Conservation (phyloP, 2,888 invertebrate genomes). For the Steinernema hermaphroditum region DNA sequence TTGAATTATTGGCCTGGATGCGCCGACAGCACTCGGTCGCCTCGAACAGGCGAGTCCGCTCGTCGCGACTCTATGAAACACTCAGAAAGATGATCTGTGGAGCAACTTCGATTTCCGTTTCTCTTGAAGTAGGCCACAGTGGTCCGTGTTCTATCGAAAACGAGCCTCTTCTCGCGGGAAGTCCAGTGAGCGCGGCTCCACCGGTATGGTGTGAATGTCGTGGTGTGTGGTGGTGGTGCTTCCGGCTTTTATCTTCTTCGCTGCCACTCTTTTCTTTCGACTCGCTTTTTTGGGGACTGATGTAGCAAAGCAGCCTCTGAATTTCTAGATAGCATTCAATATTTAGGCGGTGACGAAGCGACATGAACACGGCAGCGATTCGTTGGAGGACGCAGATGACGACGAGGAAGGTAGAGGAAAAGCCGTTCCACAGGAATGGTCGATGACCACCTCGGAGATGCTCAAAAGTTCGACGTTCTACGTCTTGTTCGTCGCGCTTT, state of each 20-base stretch:
- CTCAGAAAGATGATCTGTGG: background rate
- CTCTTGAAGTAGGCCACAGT: background rate
- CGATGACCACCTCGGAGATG: constrained; percentile 55
- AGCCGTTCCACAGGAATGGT: constrained; percentile 16
- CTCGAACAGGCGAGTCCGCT: background rate
- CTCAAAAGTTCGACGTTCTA: constrained; percentile 61
- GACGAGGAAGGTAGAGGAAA: constrained; percentile 7
- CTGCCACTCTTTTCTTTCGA: too few relatives aligned
- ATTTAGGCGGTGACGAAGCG: background rate
- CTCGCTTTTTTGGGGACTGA: background rate
- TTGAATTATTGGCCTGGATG: constrained; percentile 25
- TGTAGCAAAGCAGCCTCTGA: background rate
- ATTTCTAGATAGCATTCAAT: background rate
- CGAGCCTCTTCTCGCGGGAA: constrained; percentile 17
- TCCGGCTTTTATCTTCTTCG: background rate
- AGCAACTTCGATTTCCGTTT: background rate
- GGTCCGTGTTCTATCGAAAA: background rate
- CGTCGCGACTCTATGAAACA: background rate
- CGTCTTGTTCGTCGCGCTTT: constrained; percentile 55
- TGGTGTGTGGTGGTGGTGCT: constrained; percentile 29
- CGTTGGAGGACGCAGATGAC: background rate
- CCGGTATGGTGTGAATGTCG: background rate
- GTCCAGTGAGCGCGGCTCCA: background rate
- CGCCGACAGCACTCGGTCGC: background rate
- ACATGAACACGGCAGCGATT: background rate